Base-by-base conservation (phyloP, 2,113 vertebrate species). In the Calidris pygmaea region DNA sequence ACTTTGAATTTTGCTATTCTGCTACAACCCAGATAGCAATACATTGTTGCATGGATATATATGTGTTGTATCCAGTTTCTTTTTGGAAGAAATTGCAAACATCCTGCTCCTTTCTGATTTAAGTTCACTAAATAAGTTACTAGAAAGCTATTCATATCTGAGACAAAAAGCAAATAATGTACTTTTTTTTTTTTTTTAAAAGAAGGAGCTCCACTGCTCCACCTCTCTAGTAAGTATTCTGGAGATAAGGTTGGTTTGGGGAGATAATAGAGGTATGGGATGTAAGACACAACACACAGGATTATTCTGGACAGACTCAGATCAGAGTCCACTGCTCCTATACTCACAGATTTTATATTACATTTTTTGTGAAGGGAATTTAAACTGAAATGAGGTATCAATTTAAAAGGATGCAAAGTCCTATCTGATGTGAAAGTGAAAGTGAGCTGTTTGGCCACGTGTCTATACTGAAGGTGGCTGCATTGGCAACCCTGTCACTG, bases 341-440 rank as follows among this genome's bases (percentile, higher is more conserved):
- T 19, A 77, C 27, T 71, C 74, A 43, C 60, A 92, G 41, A 79
- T 78, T 85, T 81, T 50, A 18, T 50, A 79, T 66, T 65, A 82
- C 12, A 7, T 59, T 89, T 75, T 87, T 81, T 81, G 53, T 82
- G 77, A 82, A 87, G 20, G 29, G 76, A 87, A 81, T 87, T 93
- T 90, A 66, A 74, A 60, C 47, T 66, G 43, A 72, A 93, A 65
- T 35, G 30, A 85, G 18, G 14, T 58, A 71, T 50, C 39, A 41
- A 1, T 88, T 89, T 78, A 72, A 91, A 88, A 82, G 62, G 66
- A 85, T 45, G 21, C 43, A 62, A 85, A 85, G 67, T 73, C 62
- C 73, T 74, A 68, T 92, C 76, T 66, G 71, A 85, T 87, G 77
- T 90, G 93, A 94, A 96, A 95, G 81, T 91, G 87, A 87, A 95